phyloP scores from a whole-genome alignment of 2,888 invertebrate species.

The Drosophila borborema region DNA sequence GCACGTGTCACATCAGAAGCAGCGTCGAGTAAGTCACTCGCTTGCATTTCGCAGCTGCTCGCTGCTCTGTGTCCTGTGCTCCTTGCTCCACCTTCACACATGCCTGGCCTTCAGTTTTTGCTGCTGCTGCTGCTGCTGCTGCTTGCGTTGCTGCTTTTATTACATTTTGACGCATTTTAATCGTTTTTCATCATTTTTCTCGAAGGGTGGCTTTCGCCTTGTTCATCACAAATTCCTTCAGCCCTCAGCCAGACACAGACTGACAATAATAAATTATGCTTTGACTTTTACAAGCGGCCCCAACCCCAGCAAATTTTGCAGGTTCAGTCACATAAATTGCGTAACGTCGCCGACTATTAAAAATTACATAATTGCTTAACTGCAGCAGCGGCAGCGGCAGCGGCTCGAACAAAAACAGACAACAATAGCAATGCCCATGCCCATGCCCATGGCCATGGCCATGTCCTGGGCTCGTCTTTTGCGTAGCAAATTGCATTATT shows the following conservation, averaged over 20 bases:
- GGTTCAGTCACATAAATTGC: slow-evolving; percentile 54
- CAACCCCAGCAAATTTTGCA: neutral
- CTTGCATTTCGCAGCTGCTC: slow-evolving; percentile 35
- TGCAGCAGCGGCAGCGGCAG: slow-evolving; percentile 45
- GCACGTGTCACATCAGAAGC: slow-evolving; percentile 61
- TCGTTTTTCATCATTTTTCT: slow-evolving; percentile 59
- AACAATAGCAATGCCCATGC: slow-evolving; percentile 17
- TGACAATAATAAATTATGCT: slow-evolving; percentile 76
- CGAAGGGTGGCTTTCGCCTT: slow-evolving; percentile 31
- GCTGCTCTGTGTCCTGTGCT: slow-evolving; percentile 3
- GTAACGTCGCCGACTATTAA: slow-evolving; percentile 70
- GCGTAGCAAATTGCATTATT: slow-evolving; percentile 74
- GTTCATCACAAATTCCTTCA: slow-evolving; percentile 42
- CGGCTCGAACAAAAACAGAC: slow-evolving; percentile 32
- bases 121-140: slow-evolving; percentile 17
- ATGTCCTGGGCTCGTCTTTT: slow-evolving; percentile 21
- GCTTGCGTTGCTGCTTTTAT: slow-evolving; percentile 32
- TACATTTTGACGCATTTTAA: slow-evolving; percentile 61
- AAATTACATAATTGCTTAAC: slow-evolving; percentile 77
- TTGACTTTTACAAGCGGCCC: slow-evolving; percentile 64
- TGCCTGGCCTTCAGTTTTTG: slow-evolving; percentile 28
- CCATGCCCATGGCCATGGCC: slow-evolving; percentile 1
- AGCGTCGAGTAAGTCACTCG: slow-evolving; percentile 52
- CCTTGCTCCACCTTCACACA: slow-evolving; percentile 31
- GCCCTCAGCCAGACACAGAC: slow-evolving; percentile 21